These are phyloP conservation scores for Leptoclinus maculatus DNA, from an alignment of 2,797 vertebrate genomes.

Conservation along the genomic window DNA sequence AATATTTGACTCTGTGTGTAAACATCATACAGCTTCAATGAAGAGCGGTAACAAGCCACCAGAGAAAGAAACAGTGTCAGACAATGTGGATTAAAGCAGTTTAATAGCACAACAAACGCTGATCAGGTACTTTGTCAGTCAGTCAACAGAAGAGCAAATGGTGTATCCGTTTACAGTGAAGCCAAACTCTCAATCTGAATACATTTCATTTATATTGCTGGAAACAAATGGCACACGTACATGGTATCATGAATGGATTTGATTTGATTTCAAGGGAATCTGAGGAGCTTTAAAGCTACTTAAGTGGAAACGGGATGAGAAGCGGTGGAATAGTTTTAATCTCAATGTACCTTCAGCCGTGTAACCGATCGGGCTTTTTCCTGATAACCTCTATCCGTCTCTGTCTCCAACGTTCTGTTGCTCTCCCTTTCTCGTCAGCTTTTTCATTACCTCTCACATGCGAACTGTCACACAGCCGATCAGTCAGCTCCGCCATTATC, in stretches of 20 bases:
- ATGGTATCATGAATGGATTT: background rate
- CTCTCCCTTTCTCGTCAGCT: background rate
- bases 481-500: constrained; percentile 58
- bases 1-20: background rate
- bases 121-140: background rate
- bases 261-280: background rate
- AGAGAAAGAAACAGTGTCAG: background rate
- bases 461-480: constrained; percentile 22
- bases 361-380: background rate
- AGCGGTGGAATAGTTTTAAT: background rate
- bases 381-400: background rate
- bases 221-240: background rate
- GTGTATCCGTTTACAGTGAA: background rate
- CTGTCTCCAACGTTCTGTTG: background rate
- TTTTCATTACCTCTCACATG: constrained; percentile 19
- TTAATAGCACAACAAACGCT: background rate
- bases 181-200: background rate
- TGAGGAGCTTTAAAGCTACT: background rate
- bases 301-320: background rate
- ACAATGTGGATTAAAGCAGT: background rate
- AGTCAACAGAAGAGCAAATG: background rate
- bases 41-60: background rate
- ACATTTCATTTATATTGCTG: background rate
- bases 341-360: background rate
- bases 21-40: background rate